Conservation (phyloP, 1,140 invertebrate genomes). For the Paraescarpia echinospica region DNA sequence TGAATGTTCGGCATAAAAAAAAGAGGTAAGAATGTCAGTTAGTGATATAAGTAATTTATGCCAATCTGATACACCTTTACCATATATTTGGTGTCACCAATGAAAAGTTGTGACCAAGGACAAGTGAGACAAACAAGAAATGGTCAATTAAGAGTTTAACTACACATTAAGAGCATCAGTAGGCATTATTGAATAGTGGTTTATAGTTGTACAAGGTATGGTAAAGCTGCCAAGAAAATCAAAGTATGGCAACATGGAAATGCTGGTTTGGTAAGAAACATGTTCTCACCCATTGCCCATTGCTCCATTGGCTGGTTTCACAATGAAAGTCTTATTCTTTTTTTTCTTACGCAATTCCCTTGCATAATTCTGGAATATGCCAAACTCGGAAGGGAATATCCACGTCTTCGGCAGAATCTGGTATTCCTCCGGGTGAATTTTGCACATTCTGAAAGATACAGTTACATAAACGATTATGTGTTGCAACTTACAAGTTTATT, state of each 20-base stretch:
- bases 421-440: conserved; percentile 53
- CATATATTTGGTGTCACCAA: not conserved
- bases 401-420: conserved; percentile 57
- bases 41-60: not conserved
- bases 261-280: not conserved
- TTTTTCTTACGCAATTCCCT: conserved; percentile 51
- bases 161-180: not conserved
- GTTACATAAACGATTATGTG: not conserved
- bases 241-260: not conserved
- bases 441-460: conserved; percentile 45
- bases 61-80: not conserved
- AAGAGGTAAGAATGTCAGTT: not conserved
- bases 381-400: conserved; percentile 55
- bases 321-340: conserved; percentile 54
- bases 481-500: not conserved
- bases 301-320: conserved; percentile 58
- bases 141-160: not conserved
- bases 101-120: not conserved
- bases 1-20: not conserved
- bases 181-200: not conserved
- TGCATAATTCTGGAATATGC: conserved; percentile 47
- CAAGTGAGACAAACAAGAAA: not conserved
- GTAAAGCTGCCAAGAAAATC: not conserved
- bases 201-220: not conserved
- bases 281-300: conserved; percentile 57